Conservation (phyloP, 2,113 vertebrate species). For the Scartelaos histophorus region DNA sequence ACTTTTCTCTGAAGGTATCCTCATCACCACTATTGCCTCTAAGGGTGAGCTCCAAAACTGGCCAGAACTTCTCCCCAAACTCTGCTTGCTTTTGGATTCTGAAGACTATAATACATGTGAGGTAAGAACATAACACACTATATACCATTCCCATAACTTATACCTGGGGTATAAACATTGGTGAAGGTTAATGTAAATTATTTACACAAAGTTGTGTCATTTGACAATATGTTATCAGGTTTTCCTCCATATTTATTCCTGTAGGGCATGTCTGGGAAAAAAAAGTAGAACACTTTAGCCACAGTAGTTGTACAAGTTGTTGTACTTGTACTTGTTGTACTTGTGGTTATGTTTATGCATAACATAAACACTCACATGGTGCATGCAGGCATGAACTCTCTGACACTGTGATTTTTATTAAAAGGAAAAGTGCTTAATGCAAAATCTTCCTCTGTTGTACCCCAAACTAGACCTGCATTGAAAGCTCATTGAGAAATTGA, state of each 20-base stretch:
- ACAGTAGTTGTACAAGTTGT: background rate
- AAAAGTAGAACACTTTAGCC: too few species aligned
- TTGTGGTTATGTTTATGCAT: background rate
- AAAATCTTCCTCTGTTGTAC: slow-evolving; percentile 11
- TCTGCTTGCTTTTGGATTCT: slow-evolving; percentile 92
- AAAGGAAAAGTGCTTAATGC: slow-evolving; percentile 9
- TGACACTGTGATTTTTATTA: background rate
- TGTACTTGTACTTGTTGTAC: background rate
- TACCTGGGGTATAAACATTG: too few species aligned
- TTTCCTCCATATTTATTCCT: too few species aligned
- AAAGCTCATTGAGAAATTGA: slow-evolving; percentile 58
- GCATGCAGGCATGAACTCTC: background rate
- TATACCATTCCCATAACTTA: too few species aligned
- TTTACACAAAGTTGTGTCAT: too few species aligned
- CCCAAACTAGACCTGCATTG: slow-evolving; percentile 8
- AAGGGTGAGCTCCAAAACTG: slow-evolving; percentile 97
- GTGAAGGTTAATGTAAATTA: too few species aligned
- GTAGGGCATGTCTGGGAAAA: too few species aligned
- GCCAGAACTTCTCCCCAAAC: slow-evolving; percentile 95
- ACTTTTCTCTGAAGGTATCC: slow-evolving; percentile 81
- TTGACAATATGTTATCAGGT: too few species aligned
- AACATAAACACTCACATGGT: background rate
- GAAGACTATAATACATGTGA: slow-evolving; percentile 99
- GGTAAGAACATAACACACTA: slow-evolving; percentile 69
- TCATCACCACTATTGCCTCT: slow-evolving; percentile 98